Base-by-base conservation (phyloP, 2,113 vertebrate species). In the Xiphias gladius region DNA sequence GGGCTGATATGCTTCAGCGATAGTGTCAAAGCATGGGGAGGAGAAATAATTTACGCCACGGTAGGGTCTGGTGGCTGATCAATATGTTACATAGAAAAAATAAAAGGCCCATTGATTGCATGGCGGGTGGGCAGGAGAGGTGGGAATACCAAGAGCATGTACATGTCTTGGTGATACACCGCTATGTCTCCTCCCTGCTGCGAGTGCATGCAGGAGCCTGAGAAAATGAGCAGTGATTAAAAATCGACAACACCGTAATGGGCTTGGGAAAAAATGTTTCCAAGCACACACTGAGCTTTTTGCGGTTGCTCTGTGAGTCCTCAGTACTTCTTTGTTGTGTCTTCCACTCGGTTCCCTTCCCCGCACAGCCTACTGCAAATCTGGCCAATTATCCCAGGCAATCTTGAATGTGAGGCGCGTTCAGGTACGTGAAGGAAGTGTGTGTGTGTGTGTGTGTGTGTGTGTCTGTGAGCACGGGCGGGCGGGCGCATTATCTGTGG, bases 181-280 rank as follows among this genome's bases (percentile, higher is more conserved):
- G 19, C n/a, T 66, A 32, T 57, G n/a, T 72, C 22, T 50, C 35
- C 19, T 32, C 17, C 72, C 84, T 48, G 78, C 86, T 88, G 86
- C 0, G 67, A 81, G 48, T 3, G 7, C 65, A 65, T 24, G 64
- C 81, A 67, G 79, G 70, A 80, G 83, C 30, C 57, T 58, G 73
- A 86, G 82, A 79, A 85, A 90, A 89, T 68, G 73, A 91, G 84
- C 71, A 48, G 73, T 75, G 82, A 92, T 90, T 88, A 90, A 85
- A 90, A 91, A 89, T 86, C 57, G 41, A 85, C 87, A 80, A 65
- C 52, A 37, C 30, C 17, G 43, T 79, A 83, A 88, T 75, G 59
- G 69, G 58, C 79, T 76, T 59, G 70, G 76, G 79, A 86, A 82
- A 68, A 81, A 70, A 66, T 5, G 6, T 76, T 83, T 68, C 72